Base-by-base conservation (phyloP, 2,888 invertebrate species). In the Orchesellides sinensis region DNA sequence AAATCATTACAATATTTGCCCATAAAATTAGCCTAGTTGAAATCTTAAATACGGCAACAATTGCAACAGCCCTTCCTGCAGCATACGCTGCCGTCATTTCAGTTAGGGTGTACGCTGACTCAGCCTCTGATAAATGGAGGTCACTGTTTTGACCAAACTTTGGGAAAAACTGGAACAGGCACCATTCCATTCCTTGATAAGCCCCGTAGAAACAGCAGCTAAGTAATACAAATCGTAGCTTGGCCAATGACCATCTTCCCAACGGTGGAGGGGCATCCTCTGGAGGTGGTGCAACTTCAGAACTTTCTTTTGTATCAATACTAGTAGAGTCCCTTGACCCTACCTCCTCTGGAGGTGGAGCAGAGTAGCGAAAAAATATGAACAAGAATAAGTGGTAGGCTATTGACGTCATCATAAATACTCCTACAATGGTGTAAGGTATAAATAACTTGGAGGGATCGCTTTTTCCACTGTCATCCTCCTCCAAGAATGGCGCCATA, bases 181-280 rank as follows among this genome's bases (percentile, higher is more conserved):
- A 66, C 81, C 65, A 73, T 84, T 83, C 86, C 83, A 85, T 84
- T 2, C 81, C 85, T 63, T 72, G 75, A 49, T 84, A 83, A n/a
- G 74, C 81, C 17, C 78, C 85, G 12, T 65, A 61, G 17, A 80
- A 69, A 0, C 59, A 29, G 12, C 79, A 74, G 0, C 72, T 12
- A 1, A 83, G 59, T 1, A 17, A 0, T 14, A 83, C 56, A 12
- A 83, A 10, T 59, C 59, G 29, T 3, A 78, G 1, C 49, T 68
- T 83, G 1, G 61, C 47, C 40, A 35, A 54, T 2, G 61, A 23
- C 79, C 79, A 79, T 8, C 0, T 19, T 8, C 52, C 35, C 2
- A 61, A 6, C 5, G 23, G 8, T 14, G 68, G 3, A 3, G 1
- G 2, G 3, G 17, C 27, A n/a, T 59, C 23, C 21, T 49, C 12